Percentiles rank a stretch among this genome's conserved stretches.
These are phyloP conservation scores for Subacronicta megacephala DNA, from an alignment of 2,888 invertebrate species.

Conservation along the genomic window DNA sequence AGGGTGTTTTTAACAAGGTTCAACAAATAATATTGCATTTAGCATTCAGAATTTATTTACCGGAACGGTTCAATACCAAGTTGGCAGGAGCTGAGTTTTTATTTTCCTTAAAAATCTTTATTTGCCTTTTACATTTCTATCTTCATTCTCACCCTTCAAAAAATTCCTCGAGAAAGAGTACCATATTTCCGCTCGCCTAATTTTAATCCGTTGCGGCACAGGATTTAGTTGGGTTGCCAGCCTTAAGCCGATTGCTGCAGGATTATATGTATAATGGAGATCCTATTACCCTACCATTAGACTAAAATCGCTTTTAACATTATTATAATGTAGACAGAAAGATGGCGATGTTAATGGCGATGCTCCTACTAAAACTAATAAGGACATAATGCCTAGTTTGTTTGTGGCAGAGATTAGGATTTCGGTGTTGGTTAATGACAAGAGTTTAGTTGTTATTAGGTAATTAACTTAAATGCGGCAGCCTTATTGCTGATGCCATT, in stretches of 20 bases:
- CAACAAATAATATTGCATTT: not conserved
- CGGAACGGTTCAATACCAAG: not conserved
- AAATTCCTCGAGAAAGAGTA: not conserved
- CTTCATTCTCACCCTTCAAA: not conserved
- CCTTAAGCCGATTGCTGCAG: constrained; percentile 50
- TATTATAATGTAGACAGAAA: constrained; percentile 5
- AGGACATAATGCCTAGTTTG: constrained; percentile 23
- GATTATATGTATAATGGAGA: constrained; percentile 46
- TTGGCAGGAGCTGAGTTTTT: not conserved
- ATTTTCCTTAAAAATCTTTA: not conserved
- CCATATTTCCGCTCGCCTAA: constrained; percentile 21
- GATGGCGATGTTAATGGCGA: constrained; percentile 10
- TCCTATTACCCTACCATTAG: constrained; percentile 34
- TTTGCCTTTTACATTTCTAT: not conserved
- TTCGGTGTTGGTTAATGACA: constrained; percentile 3
- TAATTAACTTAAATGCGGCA: too few relatives aligned
- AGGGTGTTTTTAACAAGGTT: too few relatives aligned
- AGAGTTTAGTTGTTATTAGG: not conserved
- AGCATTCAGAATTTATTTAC: not conserved
- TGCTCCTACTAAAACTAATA: constrained; percentile 22
- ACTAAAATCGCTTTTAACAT: constrained; percentile 19
- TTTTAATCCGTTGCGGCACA: constrained; percentile 42
- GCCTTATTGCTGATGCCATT: too few relatives aligned
- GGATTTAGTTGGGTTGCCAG: constrained; percentile 43
- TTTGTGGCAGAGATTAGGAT: constrained; percentile 8